A percentile compares a stretch with the other conserved stretches of the same genome.
Conservation (phyloP, 2,888 invertebrate genomes). For the Synergus japonicus region DNA sequence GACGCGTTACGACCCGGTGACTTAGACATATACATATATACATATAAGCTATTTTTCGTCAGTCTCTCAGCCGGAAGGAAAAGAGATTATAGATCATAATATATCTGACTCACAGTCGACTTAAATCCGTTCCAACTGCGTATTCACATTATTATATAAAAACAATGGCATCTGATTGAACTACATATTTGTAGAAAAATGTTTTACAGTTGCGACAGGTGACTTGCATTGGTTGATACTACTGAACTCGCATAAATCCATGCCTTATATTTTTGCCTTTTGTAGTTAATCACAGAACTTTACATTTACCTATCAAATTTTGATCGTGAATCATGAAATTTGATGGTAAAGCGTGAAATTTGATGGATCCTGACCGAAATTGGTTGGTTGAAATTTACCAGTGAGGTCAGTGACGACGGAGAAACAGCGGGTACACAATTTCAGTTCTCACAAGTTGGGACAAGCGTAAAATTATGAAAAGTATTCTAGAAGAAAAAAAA, state of each 20-base stretch:
- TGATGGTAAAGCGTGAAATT: conserved; percentile 35
- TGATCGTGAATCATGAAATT: conserved; percentile 24
- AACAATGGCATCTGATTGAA: too few relatives aligned
- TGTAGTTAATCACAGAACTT: background rate
- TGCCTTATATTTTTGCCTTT: background rate
- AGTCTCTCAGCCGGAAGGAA: conserved; percentile 17
- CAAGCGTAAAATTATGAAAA: background rate
- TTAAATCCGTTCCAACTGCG: background rate
- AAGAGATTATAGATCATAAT: conserved; percentile 12
- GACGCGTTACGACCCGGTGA: conserved; percentile 55
- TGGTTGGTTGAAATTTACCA: conserved; percentile 20
- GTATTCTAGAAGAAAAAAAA: too few relatives aligned
- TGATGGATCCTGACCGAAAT: conserved; percentile 15
- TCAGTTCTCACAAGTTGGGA: background rate
- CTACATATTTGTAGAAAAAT: background rate
- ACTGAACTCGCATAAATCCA: background rate
- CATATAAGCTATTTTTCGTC: conserved; percentile 34
- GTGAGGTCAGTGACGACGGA: conserved; percentile 15
- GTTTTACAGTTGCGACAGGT: background rate
- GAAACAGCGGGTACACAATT: conserved; percentile 20
- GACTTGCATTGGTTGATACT: background rate
- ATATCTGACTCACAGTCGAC: background rate
- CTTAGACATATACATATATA: conserved; percentile 25
- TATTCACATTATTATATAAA: background rate
- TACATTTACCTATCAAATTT: conserved; percentile 10